Percentiles rank a stretch among this genome's conserved stretches.
phyloP scores from a whole-genome alignment of 2,888 invertebrate genomes.

The Andrena bicolor region DNA sequence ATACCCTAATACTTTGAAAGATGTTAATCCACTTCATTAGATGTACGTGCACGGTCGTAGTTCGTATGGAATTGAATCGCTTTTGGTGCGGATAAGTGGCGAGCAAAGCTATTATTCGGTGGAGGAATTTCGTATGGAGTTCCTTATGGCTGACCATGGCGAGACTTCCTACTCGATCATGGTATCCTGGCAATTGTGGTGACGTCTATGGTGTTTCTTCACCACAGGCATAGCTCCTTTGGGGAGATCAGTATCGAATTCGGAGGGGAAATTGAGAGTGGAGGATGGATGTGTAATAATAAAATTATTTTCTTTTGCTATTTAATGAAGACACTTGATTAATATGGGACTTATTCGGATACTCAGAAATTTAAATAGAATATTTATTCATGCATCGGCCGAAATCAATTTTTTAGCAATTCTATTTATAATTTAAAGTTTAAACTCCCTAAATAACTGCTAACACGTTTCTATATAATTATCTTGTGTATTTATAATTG shows the following conservation, averaged over 20 bases:
- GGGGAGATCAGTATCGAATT: background rate
- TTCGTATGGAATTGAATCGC: background rate
- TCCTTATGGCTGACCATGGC: conserved; percentile 44
- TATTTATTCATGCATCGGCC: too few relatives aligned
- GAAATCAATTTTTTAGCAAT: background rate
- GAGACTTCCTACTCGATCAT: conserved; percentile 44
- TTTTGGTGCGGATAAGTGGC: background rate
- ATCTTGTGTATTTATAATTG: too few relatives aligned
- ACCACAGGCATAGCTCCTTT: conserved; percentile 10
- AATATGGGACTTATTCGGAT: background rate
- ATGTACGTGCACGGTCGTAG: background rate
- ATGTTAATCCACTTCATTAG: conserved; percentile 78
- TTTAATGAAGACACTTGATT: background rate
- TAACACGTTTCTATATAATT: too few relatives aligned
- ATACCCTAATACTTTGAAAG: conserved; percentile 72
- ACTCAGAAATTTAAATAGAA: background rate
- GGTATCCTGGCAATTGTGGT: conserved; percentile 55
- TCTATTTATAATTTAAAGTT: background rate
- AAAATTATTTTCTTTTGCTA: background rate
- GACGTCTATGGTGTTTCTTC: conserved; percentile 60
- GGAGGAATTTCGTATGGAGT: background rate
- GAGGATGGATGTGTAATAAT: too few relatives aligned
- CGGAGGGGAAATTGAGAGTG: too few relatives aligned
- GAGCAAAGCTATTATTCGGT: background rate
- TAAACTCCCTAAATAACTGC: background rate